Conservation (phyloP, 1,140 invertebrate species). For the Euwallacea similis region DNA sequence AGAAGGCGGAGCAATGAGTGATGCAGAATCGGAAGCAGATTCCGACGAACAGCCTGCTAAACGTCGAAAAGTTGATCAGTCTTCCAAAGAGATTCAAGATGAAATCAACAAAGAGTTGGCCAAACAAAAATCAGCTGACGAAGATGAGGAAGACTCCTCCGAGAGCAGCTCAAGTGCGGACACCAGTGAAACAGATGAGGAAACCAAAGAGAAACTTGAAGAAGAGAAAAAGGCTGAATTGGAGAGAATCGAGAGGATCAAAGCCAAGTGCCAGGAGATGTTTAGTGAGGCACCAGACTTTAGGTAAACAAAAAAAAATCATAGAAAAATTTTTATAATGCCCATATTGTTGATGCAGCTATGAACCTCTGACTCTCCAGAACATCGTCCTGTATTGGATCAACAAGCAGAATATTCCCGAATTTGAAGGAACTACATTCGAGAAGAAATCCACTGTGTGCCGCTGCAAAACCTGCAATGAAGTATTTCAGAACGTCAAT, state of each 20-base stretch:
- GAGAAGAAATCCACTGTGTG: conserved; percentile 26
- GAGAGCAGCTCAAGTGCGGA: neutral
- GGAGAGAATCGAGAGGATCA: conserved; percentile 13
- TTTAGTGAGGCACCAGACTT: conserved; percentile 34
- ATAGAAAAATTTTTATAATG: no score
- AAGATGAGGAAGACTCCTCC: conserved; percentile 18
- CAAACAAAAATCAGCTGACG: conserved; percentile 11
- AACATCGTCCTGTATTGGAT: conserved; percentile 43
- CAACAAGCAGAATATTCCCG: conserved; percentile 47
- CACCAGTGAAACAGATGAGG: conserved; percentile 23
- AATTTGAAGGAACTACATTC: conserved; percentile 38
- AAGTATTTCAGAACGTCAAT: conserved; percentile 44
- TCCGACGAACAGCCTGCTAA: conserved; percentile 29
- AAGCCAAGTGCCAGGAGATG: conserved; percentile 22
- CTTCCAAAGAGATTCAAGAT: conserved; percentile 27
- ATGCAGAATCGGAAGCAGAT: conserved; percentile 38
- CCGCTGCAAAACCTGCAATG: conserved; percentile 45
- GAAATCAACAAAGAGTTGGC: conserved; percentile 23
- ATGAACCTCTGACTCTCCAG: conserved; percentile 46
- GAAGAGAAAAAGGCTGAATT: conserved; percentile 7
- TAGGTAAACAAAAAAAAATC: conserved; percentile 10
- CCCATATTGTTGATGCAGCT: conserved; percentile 23
- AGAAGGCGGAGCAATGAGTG: conserved; percentile 13
- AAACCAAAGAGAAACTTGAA: conserved; percentile 5
- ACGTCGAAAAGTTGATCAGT: conserved; percentile 33